Conservation (phyloP, 2,113 vertebrate genomes). For the Hemiprocne comata region DNA sequence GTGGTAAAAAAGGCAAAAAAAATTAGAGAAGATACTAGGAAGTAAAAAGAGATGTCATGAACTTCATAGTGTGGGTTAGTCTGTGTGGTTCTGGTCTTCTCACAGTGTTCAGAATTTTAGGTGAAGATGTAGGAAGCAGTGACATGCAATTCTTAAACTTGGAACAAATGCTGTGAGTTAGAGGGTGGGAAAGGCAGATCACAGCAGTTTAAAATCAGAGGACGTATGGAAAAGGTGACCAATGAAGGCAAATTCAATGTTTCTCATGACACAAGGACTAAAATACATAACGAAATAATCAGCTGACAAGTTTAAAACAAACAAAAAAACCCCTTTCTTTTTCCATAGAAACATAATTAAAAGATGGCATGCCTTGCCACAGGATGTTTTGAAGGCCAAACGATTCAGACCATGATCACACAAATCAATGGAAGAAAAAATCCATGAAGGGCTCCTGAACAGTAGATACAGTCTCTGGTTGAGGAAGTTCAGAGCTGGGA, state of each 20-base stretch:
- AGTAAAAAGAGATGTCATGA: background rate
- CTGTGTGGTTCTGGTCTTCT: background rate
- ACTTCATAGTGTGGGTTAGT: background rate
- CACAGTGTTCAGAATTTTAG: background rate
- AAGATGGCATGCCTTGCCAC: background rate
- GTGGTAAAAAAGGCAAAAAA: background rate
- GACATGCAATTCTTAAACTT: background rate
- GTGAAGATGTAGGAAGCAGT: background rate
- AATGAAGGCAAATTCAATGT: background rate
- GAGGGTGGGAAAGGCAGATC: slow-evolving; percentile 1
- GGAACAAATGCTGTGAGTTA: background rate
- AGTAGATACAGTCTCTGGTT: background rate
- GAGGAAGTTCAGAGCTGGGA: slow-evolving; percentile 57
- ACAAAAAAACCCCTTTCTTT: background rate
- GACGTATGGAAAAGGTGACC: slow-evolving; percentile 27
- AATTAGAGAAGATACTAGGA: background rate
- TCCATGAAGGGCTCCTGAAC: background rate
- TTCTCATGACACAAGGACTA: background rate
- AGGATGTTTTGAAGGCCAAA: slow-evolving; percentile 58
- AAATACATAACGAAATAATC: background rate
- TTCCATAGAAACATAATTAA: slow-evolving; percentile 12
- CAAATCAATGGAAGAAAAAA: background rate
- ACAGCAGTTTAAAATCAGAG: background rate
- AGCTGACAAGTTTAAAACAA: background rate
- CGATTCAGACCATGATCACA: background rate